Conservation (phyloP, 2,888 invertebrate genomes). For the Lasioglossum oenotherae region DNA sequence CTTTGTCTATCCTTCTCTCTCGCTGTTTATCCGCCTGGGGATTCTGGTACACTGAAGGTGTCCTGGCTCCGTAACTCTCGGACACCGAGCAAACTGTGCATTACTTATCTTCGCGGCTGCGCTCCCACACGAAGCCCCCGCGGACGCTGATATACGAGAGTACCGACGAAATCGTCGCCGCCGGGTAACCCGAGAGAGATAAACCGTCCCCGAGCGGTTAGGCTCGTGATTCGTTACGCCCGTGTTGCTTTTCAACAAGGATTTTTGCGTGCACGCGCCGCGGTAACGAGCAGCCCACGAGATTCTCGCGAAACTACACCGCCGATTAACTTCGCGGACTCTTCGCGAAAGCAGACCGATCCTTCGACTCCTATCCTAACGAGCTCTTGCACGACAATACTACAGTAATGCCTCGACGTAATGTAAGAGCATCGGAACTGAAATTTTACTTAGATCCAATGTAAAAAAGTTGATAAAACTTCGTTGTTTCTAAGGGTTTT, state of each 20-base stretch:
- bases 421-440: background rate
- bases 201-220: slow-evolving; percentile 41
- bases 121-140: slow-evolving; percentile 53
- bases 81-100: slow-evolving; percentile 52
- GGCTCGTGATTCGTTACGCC: slow-evolving; percentile 32
- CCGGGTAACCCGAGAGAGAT: slow-evolving; percentile 51
- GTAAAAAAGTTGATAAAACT: background rate
- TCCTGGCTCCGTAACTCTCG: slow-evolving; percentile 44
- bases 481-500: background rate
- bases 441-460: background rate
- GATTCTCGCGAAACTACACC: slow-evolving; percentile 16
- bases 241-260: slow-evolving; percentile 27
- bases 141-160: slow-evolving; percentile 55
- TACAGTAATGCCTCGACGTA: background rate
- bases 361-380: background rate
- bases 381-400: background rate
- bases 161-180: slow-evolving; percentile 44
- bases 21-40: background rate
- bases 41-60: slow-evolving; percentile 26
- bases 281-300: slow-evolving; percentile 44
- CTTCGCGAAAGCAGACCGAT: background rate
- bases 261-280: slow-evolving; percentile 26
- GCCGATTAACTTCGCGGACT: background rate
- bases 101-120: slow-evolving; percentile 61
- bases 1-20: background rate